Evolutionary conservation across 35 echinoderm and acorn worm species (phyloP), one percentile per base, ranked within the genome.

Genomic region (Ophioderma brevispina): DNA sequence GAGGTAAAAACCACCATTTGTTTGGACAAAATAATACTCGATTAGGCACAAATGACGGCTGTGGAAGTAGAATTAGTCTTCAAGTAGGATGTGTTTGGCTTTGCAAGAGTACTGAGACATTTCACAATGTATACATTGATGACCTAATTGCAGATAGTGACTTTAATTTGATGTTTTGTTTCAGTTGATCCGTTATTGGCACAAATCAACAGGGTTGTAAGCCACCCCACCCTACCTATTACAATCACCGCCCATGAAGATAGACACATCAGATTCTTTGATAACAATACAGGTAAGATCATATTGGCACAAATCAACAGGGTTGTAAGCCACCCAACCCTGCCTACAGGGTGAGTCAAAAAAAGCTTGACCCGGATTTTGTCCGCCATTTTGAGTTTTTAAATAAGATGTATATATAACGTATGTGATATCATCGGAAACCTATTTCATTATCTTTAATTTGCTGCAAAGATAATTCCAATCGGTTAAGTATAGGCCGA

Each of bases 231-330:
- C 18, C 88, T 99, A 35, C 97, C 97, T 52, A 93, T 99, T 38
- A 99, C 97, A 35, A 99, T 99, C 88, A 95, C 97, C 80, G 97
- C 97, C 52, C 93, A 99, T 95, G 97, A 99, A 88, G 97, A 99
- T 84, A 92, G 97, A 38, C 97, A 99, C 84, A 99, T 99, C 38
- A 80, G 97, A 77, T 99, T 99, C 97, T 99, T 99, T 99, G 97
- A 99, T 76, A 99, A 99, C 39, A 95, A 88, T 80, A 90, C 94
- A 95, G 97, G 97, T 99, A 85, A 87, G 91, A 76, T 17, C 41
- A n/a, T 95, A 89, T 94, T 37, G 80, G 55, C 82, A 37, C 97
- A 99, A 56, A 95, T 99, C 43, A 99, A 99, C 78, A 90, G 91
- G 78, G 88, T 95, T 76, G 94, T 91, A 50, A 99, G 97, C 87